These are phyloP conservation scores for Enteromius afrohamiltoni DNA, from an alignment of 2,797 vertebrate species.

Conservation along the genomic window DNA sequence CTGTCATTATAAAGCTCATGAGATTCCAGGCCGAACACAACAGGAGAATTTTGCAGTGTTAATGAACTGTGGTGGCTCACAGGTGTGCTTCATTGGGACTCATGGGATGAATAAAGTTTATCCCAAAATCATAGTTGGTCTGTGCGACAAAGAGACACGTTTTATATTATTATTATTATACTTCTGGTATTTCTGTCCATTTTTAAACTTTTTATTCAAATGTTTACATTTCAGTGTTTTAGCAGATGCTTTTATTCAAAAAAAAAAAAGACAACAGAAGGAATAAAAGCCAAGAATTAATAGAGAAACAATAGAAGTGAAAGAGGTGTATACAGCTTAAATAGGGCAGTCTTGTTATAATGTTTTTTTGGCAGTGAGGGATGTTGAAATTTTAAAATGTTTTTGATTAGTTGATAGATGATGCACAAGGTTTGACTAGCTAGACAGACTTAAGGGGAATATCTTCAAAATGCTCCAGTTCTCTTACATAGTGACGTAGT, in stretches of 20 bases:
- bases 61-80: background rate
- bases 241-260: too few relatives aligned
- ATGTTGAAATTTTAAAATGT: background rate
- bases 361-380: background rate
- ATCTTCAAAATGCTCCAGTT: background rate
- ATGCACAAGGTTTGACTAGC: background rate
- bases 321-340: background rate
- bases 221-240: too few relatives aligned
- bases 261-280: too few relatives aligned
- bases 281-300: too few relatives aligned
- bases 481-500: background rate
- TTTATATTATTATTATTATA: too few relatives aligned
- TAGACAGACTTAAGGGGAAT: background rate
- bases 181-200: background rate
- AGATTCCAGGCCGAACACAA: background rate
- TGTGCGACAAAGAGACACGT: background rate
- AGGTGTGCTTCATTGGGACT: background rate
- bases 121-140: background rate
- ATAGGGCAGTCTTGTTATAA: background rate
- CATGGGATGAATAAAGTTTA: background rate
- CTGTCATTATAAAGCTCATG: constrained; percentile 4
- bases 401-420: background rate
- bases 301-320: background rate
- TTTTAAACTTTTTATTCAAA: too few relatives aligned
- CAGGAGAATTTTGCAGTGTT: background rate